Percentiles rank a stretch among this genome's conserved stretches.
Conservation (phyloP, 2,797 vertebrate genomes). For the Falco columbarius region DNA sequence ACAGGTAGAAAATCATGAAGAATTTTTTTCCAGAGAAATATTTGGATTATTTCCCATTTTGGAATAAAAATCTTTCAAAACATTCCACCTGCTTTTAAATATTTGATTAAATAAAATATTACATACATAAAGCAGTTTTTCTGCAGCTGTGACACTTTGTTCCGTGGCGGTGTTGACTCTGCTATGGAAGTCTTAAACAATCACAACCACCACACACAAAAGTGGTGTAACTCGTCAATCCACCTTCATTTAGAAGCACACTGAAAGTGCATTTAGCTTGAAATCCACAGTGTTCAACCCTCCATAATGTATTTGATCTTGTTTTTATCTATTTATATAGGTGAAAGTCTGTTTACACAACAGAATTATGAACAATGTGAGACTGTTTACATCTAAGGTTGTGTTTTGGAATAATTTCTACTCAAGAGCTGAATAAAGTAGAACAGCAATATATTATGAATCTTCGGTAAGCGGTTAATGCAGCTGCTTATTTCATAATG, state of each 20-base stretch:
- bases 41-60: neutral
- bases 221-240: neutral
- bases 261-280: neutral
- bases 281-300: neutral
- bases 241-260: neutral
- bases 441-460: neutral
- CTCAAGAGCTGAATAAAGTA: slow-evolving; percentile 24
- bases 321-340: neutral
- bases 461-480: neutral
- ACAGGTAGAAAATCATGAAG: neutral
- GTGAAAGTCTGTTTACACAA: slow-evolving; percentile 12
- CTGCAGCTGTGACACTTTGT: neutral
- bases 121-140: neutral
- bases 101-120: neutral
- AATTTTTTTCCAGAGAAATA: neutral
- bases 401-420: neutral
- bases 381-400: neutral
- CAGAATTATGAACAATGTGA: neutral
- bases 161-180: neutral
- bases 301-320: neutral
- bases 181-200: neutral
- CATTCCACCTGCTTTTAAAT: neutral
- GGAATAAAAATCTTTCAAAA: neutral
- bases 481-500: slow-evolving; percentile 35
- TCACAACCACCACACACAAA: neutral